phyloP scores from a whole-genome alignment of 2,113 vertebrate genomes.

The Strix aluco region DNA sequence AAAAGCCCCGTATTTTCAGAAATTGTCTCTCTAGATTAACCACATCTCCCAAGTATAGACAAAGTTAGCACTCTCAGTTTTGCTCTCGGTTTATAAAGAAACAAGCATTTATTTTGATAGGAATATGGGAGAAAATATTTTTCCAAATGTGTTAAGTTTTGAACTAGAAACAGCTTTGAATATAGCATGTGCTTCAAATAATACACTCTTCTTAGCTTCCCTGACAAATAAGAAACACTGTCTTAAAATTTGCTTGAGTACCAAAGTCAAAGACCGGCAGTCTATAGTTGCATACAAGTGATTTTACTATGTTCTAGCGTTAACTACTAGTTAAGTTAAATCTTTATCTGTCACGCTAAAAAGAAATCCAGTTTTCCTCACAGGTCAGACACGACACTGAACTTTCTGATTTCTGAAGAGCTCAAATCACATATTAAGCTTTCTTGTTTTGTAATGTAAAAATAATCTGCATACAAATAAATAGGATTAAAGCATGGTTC shows the following conservation, averaged over 20 bases:
- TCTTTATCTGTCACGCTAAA: not conserved
- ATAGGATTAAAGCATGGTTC: not conserved
- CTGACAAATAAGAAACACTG: not conserved
- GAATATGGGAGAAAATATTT: not conserved
- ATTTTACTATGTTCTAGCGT: not conserved
- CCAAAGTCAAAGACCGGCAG: not conserved
- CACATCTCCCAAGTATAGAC: not conserved
- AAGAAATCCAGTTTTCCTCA: not conserved
- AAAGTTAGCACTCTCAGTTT: not conserved
- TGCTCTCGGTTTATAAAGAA: not conserved
- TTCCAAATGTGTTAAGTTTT: not conserved
- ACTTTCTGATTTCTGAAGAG: not conserved
- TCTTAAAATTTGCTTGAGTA: not conserved
- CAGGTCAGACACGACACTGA: not conserved
- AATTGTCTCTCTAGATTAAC: not conserved
- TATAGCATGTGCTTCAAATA: not conserved
- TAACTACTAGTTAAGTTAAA: not conserved
- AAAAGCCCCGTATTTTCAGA: not conserved
- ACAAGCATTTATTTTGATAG: not conserved
- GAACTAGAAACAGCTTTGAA: not conserved
- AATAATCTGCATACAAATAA: not conserved
- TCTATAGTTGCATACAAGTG: not conserved
- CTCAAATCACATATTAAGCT: not conserved
- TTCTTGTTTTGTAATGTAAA: not conserved
- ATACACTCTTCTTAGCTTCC: not conserved